These are phyloP conservation scores for Cyprinus carpio DNA, from an alignment of 2,113 vertebrate genomes.

Conservation along the genomic window DNA sequence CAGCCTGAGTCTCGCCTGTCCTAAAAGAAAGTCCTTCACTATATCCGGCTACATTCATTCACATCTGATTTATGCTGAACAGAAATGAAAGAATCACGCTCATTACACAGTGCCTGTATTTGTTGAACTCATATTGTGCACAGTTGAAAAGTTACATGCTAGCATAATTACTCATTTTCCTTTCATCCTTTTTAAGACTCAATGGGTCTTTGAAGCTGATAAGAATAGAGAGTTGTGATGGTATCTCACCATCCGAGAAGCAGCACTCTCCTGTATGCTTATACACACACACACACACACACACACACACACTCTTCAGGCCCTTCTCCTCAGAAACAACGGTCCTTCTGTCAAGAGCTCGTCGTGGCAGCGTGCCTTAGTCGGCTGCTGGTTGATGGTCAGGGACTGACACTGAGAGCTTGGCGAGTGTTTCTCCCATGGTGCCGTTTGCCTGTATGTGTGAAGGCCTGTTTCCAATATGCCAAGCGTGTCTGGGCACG, in stretches of 20 bases:
- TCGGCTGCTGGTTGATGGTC: constrained; percentile 11
- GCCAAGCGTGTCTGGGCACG: neutral
- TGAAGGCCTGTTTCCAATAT: constrained; percentile 46
- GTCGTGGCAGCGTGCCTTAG: constrained; percentile 19
- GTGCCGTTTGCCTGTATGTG: constrained; percentile 36
- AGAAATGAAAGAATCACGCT: neutral
- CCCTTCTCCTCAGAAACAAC: neutral
- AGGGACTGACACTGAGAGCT: constrained; percentile 33
- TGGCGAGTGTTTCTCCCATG: constrained; percentile 42
- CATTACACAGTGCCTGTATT: constrained; percentile 2
- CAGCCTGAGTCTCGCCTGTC: neutral
- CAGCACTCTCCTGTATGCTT: neutral
- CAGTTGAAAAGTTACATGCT: neutral
- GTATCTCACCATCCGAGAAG: constrained; percentile 2
- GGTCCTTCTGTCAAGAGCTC: constrained; percentile 43
- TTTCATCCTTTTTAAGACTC: constrained; percentile 22
- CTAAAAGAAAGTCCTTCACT: neutral
- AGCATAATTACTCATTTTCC: neutral
- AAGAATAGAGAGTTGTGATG: constrained; percentile 5
- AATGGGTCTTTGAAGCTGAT: constrained; percentile 29
- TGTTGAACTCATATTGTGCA: neutral
- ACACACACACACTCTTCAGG: constrained; percentile 10
- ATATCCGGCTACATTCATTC: neutral
- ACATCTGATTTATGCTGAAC: neutral
- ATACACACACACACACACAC: constrained; percentile 35